These are phyloP conservation scores for Paratrypauchen microcephalus DNA, from an alignment of 2,797 vertebrate species.

Conservation along the genomic window DNA sequence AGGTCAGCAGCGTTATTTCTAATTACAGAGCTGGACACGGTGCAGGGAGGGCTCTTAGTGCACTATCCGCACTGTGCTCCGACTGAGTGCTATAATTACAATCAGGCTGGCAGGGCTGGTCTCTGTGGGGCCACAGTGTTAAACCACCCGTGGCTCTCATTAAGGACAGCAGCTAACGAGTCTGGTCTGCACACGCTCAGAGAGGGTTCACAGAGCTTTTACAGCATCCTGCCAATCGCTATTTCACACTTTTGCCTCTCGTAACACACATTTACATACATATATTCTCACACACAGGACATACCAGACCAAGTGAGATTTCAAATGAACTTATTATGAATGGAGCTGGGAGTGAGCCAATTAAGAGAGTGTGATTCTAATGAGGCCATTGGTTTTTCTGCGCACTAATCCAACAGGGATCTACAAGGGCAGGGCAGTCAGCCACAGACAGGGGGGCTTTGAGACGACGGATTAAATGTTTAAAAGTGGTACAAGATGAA, in stretches of 20 bases:
- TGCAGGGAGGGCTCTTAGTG: conserved; percentile 42
- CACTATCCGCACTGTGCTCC: conserved; percentile 39
- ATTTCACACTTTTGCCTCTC: conserved; percentile 69
- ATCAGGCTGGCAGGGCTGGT: conserved; percentile 59
- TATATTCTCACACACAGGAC: not conserved
- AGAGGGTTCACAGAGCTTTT: conserved; percentile 56
- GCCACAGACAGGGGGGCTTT: conserved; percentile 14
- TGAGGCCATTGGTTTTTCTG: conserved; percentile 67
- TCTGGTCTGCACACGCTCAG: conserved; percentile 44
- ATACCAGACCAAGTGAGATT: conserved; percentile 45
- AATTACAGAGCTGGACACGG: conserved; percentile 60
- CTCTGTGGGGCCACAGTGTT: conserved; percentile 59
- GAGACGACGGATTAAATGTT: conserved; percentile 38
- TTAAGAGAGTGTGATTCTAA: conserved; percentile 72
- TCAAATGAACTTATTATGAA: conserved; percentile 70
- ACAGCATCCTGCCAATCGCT: conserved; percentile 59
- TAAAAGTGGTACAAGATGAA: conserved; percentile 17
- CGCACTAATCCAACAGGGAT: conserved; percentile 34
- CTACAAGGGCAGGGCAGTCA: conserved; percentile 46
- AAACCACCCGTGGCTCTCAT: conserved; percentile 73
- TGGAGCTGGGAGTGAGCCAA: conserved; percentile 63
- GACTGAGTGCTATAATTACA: conserved; percentile 68
- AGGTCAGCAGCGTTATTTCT: conserved; percentile 63
- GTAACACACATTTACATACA: conserved; percentile 43
- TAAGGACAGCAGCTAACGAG: conserved; percentile 71